Evolutionary conservation across 2,113 vertebrate genomes (phyloP).

Genomic region (Gasterosteus aculeatus): DNA sequence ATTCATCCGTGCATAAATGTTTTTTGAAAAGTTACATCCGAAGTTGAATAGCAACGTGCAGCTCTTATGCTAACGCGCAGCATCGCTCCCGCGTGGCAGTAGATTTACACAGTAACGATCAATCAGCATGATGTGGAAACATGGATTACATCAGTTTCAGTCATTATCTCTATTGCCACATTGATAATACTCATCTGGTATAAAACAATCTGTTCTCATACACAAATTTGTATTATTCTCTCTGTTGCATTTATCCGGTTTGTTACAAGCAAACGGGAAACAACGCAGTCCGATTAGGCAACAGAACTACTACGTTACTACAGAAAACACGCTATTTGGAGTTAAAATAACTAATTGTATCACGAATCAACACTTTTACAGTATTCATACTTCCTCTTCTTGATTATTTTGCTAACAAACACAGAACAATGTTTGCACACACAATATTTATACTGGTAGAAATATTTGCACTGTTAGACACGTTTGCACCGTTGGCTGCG

Average conservation of each 20-base stretch:
- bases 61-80: neutral
- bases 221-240: no score
- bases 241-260: neutral
- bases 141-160: neutral
- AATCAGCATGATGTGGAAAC: neutral
- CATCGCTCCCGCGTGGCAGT: neutral
- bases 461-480: no score
- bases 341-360: no score
- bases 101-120: constrained; percentile 3
- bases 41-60: neutral
- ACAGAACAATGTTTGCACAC: no score
- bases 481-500: no score
- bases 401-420: no score
- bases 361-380: no score
- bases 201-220: neutral
- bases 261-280: neutral
- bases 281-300: no score
- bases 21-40: constrained; percentile 16
- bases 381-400: no score
- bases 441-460: no score
- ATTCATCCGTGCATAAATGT: constrained; percentile 8
- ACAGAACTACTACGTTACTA: neutral
- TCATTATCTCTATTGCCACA: constrained; percentile 7
- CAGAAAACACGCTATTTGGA: no score
- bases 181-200: constrained; percentile 27